Percentiles rank a stretch among this genome's conserved stretches.
Conservation (phyloP, 2,888 invertebrate species). For the Chrysina gloriosa region DNA sequence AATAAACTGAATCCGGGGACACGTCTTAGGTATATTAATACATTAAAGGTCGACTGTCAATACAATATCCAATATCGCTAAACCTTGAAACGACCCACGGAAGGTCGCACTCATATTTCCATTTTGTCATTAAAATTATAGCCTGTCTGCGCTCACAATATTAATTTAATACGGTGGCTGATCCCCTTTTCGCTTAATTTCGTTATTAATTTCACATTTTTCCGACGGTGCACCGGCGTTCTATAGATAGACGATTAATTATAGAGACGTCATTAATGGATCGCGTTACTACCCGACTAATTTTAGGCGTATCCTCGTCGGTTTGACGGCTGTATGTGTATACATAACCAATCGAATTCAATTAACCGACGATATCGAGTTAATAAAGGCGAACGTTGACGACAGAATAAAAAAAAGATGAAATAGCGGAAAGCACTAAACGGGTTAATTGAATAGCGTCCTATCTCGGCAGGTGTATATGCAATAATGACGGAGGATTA, state of each 20-base stretch:
- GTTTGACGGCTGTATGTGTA: background rate
- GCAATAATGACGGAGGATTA: background rate
- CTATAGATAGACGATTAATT: constrained; percentile 19
- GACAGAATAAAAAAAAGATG: background rate
- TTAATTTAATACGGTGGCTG: constrained; percentile 4
- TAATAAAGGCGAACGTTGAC: constrained; percentile 8
- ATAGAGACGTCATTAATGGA: constrained; percentile 28
- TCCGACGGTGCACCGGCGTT: background rate
- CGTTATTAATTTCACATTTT: constrained; percentile 27
- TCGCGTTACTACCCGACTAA: constrained; percentile 10
- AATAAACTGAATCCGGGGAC: too few relatives aligned
- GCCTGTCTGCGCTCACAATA: background rate
- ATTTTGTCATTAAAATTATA: background rate
- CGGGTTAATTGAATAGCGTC: constrained; percentile 11
- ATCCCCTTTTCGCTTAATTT: constrained; percentile 22
- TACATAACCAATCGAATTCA: constrained; percentile 11
- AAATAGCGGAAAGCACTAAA: background rate
- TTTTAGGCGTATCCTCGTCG: background rate
- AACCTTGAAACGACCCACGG: background rate
- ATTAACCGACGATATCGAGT: constrained; percentile 25
- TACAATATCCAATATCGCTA: background rate
- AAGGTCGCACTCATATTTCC: constrained; percentile 14
- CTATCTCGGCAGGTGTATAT: constrained; percentile 5
- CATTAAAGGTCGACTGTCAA: too few relatives aligned
- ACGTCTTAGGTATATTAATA: too few relatives aligned